Evolutionary conservation across 2,113 vertebrate species (phyloP).

Genomic region (Hassar affinis): DNA sequence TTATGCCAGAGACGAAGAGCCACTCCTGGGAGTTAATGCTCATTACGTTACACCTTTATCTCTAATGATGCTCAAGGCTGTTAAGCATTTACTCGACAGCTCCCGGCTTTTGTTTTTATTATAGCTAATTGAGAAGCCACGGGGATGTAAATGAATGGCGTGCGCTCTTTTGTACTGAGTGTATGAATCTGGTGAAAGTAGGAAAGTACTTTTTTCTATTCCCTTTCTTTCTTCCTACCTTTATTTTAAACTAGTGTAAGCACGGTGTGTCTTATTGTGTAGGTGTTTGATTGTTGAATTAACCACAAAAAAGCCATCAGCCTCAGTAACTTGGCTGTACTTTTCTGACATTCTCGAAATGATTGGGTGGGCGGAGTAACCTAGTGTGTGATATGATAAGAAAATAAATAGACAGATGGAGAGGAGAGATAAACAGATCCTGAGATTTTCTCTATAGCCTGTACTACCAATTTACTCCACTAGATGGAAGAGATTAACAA

Average conservation of each 20-base stretch:
- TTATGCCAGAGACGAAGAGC: not conserved
- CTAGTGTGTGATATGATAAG: not conserved
- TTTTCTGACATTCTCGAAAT: not conserved
- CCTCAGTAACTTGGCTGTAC: not conserved
- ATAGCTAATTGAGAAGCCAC: not conserved
- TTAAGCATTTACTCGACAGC: not conserved
- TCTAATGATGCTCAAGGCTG: constrained; percentile 4
- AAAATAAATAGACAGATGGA: not conserved
- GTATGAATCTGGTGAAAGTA: not conserved
- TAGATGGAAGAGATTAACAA: constrained; percentile 70
- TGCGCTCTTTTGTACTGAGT: not conserved
- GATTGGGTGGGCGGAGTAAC: not conserved
- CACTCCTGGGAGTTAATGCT: not conserved
- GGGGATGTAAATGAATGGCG: not conserved
- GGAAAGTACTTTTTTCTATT: not conserved
- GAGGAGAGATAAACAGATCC: not conserved
- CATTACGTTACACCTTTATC: not conserved
- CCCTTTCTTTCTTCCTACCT: too few species aligned
- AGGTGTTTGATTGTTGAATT: not conserved
- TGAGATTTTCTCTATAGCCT: not conserved
- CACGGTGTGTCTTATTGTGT: not conserved
- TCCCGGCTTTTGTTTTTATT: constrained; percentile 8
- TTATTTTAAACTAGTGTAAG: too few species aligned
- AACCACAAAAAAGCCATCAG: too few species aligned
- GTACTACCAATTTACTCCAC: constrained; percentile 63